These are phyloP conservation scores for Phylloscopus whistleri DNA, from an alignment of 2,113 vertebrate species.

Conservation along the genomic window DNA sequence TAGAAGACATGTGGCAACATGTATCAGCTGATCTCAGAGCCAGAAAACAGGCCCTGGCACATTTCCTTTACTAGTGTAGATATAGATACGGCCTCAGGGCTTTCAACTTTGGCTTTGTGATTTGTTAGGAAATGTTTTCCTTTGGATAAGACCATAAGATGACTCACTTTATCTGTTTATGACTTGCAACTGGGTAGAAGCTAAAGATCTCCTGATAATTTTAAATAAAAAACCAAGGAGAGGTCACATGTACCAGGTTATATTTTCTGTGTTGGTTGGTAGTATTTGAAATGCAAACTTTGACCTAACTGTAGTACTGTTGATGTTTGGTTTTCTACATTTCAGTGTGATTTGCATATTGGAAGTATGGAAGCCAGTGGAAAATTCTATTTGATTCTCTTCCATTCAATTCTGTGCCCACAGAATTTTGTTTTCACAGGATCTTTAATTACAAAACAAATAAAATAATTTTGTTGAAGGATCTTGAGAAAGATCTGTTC, in stretches of 20 bases:
- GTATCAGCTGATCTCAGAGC: neutral
- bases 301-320: neutral
- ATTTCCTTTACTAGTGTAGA: neutral
- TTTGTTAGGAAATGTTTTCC: slow-evolving; percentile 9
- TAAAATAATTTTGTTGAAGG: neutral
- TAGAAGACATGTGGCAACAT: neutral
- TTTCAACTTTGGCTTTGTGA: neutral
- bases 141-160: neutral
- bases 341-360: neutral
- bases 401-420: neutral
- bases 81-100: neutral
- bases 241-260: neutral
- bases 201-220: neutral
- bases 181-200: neutral
- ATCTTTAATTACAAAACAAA: neutral
- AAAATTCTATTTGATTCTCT: neutral
- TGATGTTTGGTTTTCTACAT: neutral
- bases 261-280: neutral
- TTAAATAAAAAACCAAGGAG: neutral
- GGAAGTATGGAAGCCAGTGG: neutral
- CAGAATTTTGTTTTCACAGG: neutral
- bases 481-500: neutral
- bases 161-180: slow-evolving; percentile 6
- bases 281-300: neutral
- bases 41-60: neutral